These are phyloP conservation scores for Oreonectes daqikongensis DNA, from an alignment of 2,797 vertebrate genomes.

Conservation along the genomic window DNA sequence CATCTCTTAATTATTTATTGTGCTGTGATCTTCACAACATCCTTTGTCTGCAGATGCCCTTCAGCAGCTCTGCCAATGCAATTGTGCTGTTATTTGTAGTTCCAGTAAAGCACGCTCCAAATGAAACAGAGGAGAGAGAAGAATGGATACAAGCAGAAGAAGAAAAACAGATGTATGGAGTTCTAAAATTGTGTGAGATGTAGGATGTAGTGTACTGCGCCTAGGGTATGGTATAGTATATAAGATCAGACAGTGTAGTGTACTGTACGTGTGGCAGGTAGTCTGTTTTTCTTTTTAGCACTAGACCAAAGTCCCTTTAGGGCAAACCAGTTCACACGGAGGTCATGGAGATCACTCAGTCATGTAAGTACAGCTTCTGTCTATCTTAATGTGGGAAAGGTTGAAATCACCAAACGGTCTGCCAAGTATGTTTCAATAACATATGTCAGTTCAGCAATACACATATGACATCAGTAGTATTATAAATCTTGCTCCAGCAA, in stretches of 20 bases:
- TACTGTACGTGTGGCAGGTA: background rate
- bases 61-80: slow-evolving; percentile 5
- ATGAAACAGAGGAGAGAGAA: background rate
- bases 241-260: background rate
- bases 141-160: background rate
- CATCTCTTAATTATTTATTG: slow-evolving; percentile 11
- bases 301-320: background rate
- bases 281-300: background rate
- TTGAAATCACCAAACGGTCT: background rate
- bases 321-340: background rate
- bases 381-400: background rate
- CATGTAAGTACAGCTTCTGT: background rate
- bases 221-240: background rate
- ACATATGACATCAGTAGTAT: background rate
- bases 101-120: slow-evolving; percentile 2
- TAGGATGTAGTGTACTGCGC: background rate
- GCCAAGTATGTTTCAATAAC: background rate
- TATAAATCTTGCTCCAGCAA: background rate
- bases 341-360: background rate
- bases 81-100: background rate
- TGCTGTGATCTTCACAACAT: background rate
- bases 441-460: background rate
- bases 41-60: background rate
- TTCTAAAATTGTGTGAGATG: background rate
- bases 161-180: background rate